These are phyloP conservation scores for Paratrypauchen microcephalus DNA, from an alignment of 2,797 vertebrate species.

Conservation along the genomic window DNA sequence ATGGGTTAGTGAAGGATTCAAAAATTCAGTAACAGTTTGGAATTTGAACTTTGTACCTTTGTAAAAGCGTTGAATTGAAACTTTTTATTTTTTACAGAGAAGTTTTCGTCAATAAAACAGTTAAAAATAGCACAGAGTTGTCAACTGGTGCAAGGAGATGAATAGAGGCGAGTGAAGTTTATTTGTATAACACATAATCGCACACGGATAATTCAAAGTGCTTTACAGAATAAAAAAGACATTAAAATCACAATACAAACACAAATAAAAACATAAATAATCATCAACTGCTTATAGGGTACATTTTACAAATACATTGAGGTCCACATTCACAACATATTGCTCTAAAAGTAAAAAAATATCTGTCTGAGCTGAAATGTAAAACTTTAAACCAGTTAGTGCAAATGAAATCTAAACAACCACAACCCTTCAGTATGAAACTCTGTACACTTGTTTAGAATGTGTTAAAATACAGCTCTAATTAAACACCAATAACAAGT, in stretches of 20 bases:
- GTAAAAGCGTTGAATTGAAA: background rate
- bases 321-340: background rate
- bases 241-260: no score
- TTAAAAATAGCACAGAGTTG: background rate
- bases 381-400: background rate
- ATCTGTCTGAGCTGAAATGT: background rate
- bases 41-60: background rate
- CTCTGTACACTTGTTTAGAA: background rate
- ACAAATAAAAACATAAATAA: no score
- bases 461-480: no score
- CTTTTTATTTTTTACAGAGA: background rate
- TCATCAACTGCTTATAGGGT: background rate
- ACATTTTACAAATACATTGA: background rate
- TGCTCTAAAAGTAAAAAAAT: background rate
- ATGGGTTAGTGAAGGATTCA: background rate
- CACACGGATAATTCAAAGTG: no score
- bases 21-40: background rate
- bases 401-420: background rate
- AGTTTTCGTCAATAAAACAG: background rate
- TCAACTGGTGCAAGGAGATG: constrained; percentile 19
- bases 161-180: constrained; percentile 8
- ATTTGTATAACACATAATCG: no score
- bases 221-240: no score
- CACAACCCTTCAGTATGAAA: background rate
- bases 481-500: no score